Percentiles rank a stretch among this genome's conserved stretches.
phyloP scores from a whole-genome alignment of 2,797 vertebrate species.

The Hyperoplus lanceolatus region DNA sequence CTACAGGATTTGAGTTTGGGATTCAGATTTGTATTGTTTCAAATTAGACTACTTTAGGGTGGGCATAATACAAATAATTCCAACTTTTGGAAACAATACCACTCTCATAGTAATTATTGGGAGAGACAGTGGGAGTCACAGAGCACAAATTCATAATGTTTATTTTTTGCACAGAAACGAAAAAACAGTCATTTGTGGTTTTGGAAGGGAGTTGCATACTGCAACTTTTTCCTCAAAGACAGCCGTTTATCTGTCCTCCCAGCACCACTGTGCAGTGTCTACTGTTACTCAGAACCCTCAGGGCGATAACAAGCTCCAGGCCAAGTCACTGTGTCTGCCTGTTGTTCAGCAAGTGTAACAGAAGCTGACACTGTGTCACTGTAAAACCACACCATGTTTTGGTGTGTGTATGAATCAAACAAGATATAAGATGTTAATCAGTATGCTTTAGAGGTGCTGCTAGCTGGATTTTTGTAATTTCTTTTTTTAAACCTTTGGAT shows the following conservation, averaged over 20 bases:
- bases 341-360: not conserved
- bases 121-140: not conserved
- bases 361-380: too few species aligned
- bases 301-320: not conserved
- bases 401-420: not conserved
- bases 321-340: not conserved
- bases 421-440: not conserved
- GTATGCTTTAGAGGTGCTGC: not conserved
- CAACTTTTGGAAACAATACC: not conserved
- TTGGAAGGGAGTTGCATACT: not conserved
- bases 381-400: not conserved
- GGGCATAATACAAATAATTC: not conserved
- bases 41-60: not conserved
- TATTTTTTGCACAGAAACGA: constrained; percentile 19
- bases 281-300: not conserved
- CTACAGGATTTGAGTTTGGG: not conserved
- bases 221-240: not conserved
- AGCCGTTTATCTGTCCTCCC: not conserved
- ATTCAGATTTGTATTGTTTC: not conserved
- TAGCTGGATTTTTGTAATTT: not conserved
- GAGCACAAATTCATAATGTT: not conserved
- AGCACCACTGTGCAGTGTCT: not conserved
- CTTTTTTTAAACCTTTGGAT: not conserved
- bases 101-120: constrained; percentile 9
- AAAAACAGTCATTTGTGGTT: constrained; percentile 2